Evolutionary conservation across 2,113 vertebrate species (phyloP), one percentile per base, ranked within the genome.

Genomic region (Macrotus californicus): DNA sequence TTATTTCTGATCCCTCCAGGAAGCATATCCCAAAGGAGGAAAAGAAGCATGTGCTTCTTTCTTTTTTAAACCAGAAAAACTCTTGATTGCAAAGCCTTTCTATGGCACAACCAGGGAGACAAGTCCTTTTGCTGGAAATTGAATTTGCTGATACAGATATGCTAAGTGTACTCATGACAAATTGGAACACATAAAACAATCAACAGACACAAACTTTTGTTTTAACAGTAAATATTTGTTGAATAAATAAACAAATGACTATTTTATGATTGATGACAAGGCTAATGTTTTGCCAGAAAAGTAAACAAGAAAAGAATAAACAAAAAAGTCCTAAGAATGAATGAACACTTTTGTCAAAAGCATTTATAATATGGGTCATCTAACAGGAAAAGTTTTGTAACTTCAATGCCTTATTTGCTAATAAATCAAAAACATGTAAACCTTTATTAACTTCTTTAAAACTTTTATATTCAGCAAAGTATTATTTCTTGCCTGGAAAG

Each of bases 1-100:
- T 97, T 96, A 96, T 96, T 97, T 97, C 93, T 97, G 87, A 95
- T 56, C 82, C 92, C 94, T 96, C 95, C 73, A 96, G 94, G 96
- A 98, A 96, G 93, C 73, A 52, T 79, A 95, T 90, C 92, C 87
- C 77, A 34, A 7, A 96, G 85, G 87, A 89, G 91, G 96, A 96
- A 96, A 97, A 97, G 95, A 97, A 95, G 54, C 85, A 95, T 22
- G 22, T 13, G 24, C 56, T 87, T 93, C 88, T 76, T 48, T 4
- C n/a, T 10, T 76, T 29, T 91, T 96, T 85, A 96, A 93, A 92
- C 39, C 5, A 93, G 77, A n/a, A 75, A 85, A 94, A 95, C 76
- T 86, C 61, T 83, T 91, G 76, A 91, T 75, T 66, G 82, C 5
- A 79, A 83, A 88, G 79, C 70, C 61, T 84, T 75, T 80, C 59